Conservation (phyloP, 2,113 vertebrate genomes). For the Rostratula benghalensis region DNA sequence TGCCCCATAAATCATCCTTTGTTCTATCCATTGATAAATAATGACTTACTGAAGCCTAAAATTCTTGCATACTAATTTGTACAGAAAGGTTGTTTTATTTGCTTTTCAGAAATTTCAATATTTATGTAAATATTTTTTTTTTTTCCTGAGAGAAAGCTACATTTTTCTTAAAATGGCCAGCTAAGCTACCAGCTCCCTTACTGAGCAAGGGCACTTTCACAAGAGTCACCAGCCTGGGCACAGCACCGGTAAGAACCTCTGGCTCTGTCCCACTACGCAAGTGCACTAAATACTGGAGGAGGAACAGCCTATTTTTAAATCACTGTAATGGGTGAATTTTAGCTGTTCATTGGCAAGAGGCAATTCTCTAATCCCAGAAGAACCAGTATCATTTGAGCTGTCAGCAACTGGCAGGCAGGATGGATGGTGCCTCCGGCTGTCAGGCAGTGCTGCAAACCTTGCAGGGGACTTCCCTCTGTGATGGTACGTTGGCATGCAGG, state of each 20-base stretch:
- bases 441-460: background rate
- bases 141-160: background rate
- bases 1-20: background rate
- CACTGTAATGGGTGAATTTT: background rate
- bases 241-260: accelerated
- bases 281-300: background rate
- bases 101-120: background rate
- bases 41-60: background rate
- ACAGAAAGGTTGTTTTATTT: background rate
- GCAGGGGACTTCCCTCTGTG: background rate
- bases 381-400: conserved; percentile 15
- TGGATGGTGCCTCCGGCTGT: background rate
- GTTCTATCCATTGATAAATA: background rate
- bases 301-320: background rate
- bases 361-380: conserved; percentile 44
- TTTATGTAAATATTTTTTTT: background rate
- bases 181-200: accelerated
- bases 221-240: background rate
- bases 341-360: conserved; percentile 15
- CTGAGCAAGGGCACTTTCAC: background rate
- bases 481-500: background rate
- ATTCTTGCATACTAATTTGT: background rate
- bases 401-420: conserved; percentile 16
- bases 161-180: background rate
- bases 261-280: background rate